Percentiles rank a stretch among this genome's conserved stretches.
These are phyloP conservation scores for Mormyrops attenuatus DNA, from an alignment of 2,797 vertebrate species.

Conservation along the genomic window DNA sequence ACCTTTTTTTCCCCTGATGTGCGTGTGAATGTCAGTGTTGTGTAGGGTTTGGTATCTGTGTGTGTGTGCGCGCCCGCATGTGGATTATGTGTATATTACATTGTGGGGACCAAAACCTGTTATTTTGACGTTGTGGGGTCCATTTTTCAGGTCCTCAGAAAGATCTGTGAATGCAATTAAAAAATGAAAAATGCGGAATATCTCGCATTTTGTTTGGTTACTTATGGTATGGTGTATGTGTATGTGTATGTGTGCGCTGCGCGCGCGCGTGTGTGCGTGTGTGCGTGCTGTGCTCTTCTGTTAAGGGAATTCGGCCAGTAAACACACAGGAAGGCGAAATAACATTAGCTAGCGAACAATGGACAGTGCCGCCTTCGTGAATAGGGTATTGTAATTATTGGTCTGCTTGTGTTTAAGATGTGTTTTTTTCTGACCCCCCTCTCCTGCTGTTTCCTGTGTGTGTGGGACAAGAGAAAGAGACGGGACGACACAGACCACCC, in stretches of 20 bases:
- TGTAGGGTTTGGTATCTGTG: neutral
- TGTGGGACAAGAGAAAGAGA: conserved; percentile 22
- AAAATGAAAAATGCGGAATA: neutral
- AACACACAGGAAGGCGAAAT: conserved; percentile 22
- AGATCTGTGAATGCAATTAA: neutral
- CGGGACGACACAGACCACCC: conserved; percentile 49
- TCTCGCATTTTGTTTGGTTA: neutral
- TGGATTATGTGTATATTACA: neutral
- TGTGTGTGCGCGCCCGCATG: neutral
- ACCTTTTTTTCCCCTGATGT: neutral
- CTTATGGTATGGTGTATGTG: neutral
- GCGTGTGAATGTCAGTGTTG: neutral
- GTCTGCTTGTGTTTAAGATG: conserved; percentile 30
- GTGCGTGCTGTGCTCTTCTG: conserved; percentile 2
- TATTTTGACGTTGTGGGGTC: neutral
- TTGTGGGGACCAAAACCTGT: neutral
- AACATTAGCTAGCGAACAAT: conserved; percentile 25
- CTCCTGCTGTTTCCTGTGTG: conserved; percentile 50
- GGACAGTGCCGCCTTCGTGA: conserved; percentile 32
- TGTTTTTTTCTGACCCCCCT: conserved; percentile 46
- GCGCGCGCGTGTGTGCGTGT: neutral
- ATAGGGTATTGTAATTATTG: conserved; percentile 43
- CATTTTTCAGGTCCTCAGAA: neutral
- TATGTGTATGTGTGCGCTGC: neutral
- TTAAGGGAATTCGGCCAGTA: conserved; percentile 19